These are phyloP conservation scores for Camelus dromedarius DNA, from an alignment of 2,113 vertebrate genomes.

Conservation along the genomic window DNA sequence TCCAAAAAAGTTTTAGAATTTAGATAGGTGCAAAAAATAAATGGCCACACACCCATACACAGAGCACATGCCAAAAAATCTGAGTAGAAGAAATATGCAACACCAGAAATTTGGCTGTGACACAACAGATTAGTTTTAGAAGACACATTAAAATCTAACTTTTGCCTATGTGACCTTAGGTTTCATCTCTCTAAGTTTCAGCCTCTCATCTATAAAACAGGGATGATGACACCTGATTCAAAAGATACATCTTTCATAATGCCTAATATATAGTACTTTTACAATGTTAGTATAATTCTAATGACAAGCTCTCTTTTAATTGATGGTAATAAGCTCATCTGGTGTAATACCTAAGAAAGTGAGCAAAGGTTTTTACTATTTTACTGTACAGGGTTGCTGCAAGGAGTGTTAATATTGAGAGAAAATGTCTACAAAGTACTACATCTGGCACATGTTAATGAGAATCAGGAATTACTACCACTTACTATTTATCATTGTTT, in stretches of 20 bases:
- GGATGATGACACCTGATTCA: not conserved
- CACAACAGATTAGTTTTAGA: slow-evolving; percentile 20
- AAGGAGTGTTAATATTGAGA: not conserved
- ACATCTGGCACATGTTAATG: not conserved
- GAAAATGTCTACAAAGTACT: not conserved
- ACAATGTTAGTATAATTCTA: not conserved
- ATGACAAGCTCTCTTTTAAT: not conserved
- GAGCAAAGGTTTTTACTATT: not conserved
- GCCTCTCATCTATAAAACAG: slow-evolving; percentile 8
- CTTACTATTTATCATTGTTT: not conserved
- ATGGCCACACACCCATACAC: not conserved
- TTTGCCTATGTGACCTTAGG: not conserved
- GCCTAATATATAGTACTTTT: not conserved
- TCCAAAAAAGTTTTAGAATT: slow-evolving; percentile 49
- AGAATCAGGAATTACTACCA: not conserved
- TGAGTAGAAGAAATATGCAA: not conserved
- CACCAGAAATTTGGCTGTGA: not conserved
- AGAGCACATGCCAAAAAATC: not conserved
- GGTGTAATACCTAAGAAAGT: not conserved
- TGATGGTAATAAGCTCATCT: slow-evolving; percentile 28
- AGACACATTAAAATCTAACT: not conserved
- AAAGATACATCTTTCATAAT: not conserved
- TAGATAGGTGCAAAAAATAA: not conserved
- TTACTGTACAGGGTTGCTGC: not conserved
- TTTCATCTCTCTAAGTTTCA: not conserved